These are phyloP conservation scores for Patiria miniata DNA, from an alignment of 35 echinoderm and acorn worm genomes.

Conservation along the genomic window DNA sequence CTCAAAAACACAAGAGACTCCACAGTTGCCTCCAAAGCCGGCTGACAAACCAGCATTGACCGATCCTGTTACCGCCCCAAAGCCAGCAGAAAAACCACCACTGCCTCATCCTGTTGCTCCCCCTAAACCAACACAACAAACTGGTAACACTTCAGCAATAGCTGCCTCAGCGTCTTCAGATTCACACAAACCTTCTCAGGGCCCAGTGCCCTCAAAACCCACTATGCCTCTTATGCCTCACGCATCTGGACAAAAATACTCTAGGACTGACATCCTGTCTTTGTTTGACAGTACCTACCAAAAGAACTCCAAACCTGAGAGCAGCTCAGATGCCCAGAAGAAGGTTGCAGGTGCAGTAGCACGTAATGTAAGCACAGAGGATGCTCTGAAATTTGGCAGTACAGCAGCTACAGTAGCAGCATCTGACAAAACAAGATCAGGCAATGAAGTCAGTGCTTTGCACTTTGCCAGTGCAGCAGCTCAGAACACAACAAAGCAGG, in stretches of 20 bases:
- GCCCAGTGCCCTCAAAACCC: neutral
- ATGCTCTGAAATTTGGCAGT: neutral
- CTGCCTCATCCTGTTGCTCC: slow-evolving; percentile 5
- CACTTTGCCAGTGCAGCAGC: neutral
- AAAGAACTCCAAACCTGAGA: slow-evolving; percentile 20
- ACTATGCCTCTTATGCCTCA: neutral
- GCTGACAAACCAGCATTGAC: neutral
- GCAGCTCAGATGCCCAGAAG: neutral
- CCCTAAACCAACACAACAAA: neutral
- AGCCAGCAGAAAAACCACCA: slow-evolving; percentile 7
- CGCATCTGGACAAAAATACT: neutral
- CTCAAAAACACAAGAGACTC: neutral
- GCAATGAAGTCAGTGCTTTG: neutral
- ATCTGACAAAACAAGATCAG: neutral
- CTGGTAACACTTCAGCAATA: neutral
- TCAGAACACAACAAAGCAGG: neutral
- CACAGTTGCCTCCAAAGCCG: neutral
- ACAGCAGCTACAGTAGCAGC: neutral
- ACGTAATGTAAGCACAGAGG: neutral
- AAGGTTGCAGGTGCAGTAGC: neutral
- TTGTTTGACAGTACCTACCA: slow-evolving; percentile 6
- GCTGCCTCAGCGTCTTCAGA: neutral
- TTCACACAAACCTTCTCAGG: slow-evolving; percentile 1
- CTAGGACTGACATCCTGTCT: neutral
- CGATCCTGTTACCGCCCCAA: neutral